Base-by-base conservation (phyloP, 2,888 invertebrate species). In the Nomada hirtipes region DNA sequence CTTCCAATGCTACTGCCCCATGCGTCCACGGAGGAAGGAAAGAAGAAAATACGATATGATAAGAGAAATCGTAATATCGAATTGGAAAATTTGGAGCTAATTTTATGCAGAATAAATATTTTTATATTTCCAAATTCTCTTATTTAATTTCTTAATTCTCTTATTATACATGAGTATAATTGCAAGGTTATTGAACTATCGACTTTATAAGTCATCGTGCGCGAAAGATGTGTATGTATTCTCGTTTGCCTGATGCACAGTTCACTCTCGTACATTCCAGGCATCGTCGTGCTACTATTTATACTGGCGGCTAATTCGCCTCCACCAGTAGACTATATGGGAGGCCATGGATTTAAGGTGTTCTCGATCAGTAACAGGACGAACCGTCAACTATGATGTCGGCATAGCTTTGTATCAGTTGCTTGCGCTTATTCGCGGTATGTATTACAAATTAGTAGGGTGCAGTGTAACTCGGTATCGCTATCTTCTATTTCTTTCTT, bases 251-350 rank as follows among this genome's bases (percentile, higher is more conserved):
- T 50, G 50, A 65, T 61, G 75, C 82, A 36, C 36, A 20, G 53
- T 74, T 83, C 68, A 55, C 68, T 74, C 63, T 83, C 80, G 52
- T 57, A 50, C 76, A 52, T 74, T 55, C 57, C 69, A 36, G 50
- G 67, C 68, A 47, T 68, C 59, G 63, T 72, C 74, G 42, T n/a
- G 67, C 72, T 67, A 87, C 89, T 90, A 90, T 90, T 90, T 90
- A 90, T 90, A 89, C 88, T 78, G 52, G 65, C 83, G 79, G 79
- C 86, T 88, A 89, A 90, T 90, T 89, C 88, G 88, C 88, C 88
- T 80, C 76, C 71, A 57, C 55, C 68, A 77, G 52, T n/a, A 50
- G 67, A 44, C 64, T 71, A 76, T 84, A 82, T 83, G 74, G 73
- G 52, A 65, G 65, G 42, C 69, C 73, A 50, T 79, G 84, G 75